Conservation (phyloP, 2,113 vertebrate genomes). For the Mionectes macconnelli region DNA sequence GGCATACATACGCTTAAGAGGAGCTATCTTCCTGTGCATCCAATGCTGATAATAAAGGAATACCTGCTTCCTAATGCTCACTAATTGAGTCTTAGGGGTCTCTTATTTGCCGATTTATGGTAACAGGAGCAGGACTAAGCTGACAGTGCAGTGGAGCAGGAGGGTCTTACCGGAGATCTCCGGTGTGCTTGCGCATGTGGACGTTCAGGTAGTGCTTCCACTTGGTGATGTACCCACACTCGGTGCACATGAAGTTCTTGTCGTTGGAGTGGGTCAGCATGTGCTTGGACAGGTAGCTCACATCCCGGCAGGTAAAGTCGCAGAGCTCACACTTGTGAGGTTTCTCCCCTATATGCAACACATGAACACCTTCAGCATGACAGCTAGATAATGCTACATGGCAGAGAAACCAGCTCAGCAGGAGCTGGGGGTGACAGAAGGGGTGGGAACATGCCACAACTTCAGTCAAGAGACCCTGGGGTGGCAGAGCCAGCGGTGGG, state of each 20-base stretch:
- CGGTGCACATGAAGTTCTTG: conserved; percentile 97
- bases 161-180: conserved; percentile 87
- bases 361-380: background rate
- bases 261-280: conserved; percentile 91
- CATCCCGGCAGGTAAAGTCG: conserved; percentile 92
- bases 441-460: background rate
- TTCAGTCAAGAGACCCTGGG: background rate
- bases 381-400: background rate
- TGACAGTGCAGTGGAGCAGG: background rate
- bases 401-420: background rate
- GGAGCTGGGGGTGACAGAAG: background rate
- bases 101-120: background rate
- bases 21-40: background rate
- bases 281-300: conserved; percentile 95
- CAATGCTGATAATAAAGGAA: background rate
- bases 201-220: conserved; percentile 97
- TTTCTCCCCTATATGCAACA: conserved; percentile 83
- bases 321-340: conserved; percentile 93
- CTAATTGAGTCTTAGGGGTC: background rate
- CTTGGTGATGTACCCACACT: conserved; percentile 96
- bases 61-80: background rate
- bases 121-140: background rate
- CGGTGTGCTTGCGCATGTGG: conserved; percentile 97
- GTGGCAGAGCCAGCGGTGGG: background rate
- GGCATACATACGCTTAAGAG: background rate